A percentile compares a stretch with the other conserved stretches of the same genome.
phyloP scores from a whole-genome alignment of 1,140 invertebrate genomes.

The Druon quercuslanigerum region DNA sequence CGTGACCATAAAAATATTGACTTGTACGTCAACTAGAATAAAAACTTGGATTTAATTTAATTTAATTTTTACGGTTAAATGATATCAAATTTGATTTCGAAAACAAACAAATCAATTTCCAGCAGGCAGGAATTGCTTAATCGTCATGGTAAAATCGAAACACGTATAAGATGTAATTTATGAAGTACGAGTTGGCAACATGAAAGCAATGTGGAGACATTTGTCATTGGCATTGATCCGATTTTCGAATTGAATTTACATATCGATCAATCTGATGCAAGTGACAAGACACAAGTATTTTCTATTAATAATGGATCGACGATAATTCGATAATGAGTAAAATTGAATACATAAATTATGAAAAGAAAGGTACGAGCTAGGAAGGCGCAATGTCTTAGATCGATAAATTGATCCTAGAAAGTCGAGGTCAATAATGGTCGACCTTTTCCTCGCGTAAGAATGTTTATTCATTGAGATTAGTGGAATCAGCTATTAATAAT shows the following conservation, averaged over 20 bases:
- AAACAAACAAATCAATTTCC: neutral
- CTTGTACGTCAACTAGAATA: too few species aligned
- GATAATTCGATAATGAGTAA: conserved; percentile 43
- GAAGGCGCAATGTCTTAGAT: neutral
- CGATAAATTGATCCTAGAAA: conserved; percentile 25
- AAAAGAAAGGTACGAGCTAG: too few species aligned
- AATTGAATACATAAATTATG: conserved; percentile 41
- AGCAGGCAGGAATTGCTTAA: too few species aligned
- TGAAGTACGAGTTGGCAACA: too few species aligned
- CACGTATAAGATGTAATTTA: too few species aligned
- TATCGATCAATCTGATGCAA: neutral
- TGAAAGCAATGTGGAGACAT: neutral
- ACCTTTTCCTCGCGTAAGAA: neutral
- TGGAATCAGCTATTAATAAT: conserved; percentile 20
- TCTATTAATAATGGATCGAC: conserved; percentile 34
- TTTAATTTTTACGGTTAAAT: too few species aligned
- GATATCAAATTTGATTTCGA: neutral
- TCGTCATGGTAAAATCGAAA: too few species aligned
- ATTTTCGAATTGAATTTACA: neutral
- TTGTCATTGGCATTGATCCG: neutral
- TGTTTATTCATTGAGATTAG: conserved; percentile 9
- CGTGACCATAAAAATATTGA: too few species aligned
- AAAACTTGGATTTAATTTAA: too few species aligned
- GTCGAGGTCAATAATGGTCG: conserved; percentile 17
- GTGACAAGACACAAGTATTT: neutral